These are phyloP conservation scores for Potamarius usumacintae DNA, from an alignment of 2,113 vertebrate genomes.

Conservation along the genomic window DNA sequence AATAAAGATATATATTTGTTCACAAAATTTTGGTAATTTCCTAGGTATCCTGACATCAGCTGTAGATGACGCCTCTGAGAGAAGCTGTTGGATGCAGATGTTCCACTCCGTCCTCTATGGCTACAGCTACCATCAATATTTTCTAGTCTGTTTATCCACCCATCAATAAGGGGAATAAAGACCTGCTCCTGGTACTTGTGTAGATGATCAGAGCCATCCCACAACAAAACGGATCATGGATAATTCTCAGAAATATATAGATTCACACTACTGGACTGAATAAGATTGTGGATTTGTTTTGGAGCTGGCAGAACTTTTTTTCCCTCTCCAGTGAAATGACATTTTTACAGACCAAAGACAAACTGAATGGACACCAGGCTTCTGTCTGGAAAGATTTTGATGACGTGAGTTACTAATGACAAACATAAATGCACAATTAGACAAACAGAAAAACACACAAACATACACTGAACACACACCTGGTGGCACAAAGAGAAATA, in stretches of 20 bases:
- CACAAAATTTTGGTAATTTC: slow-evolving; percentile 34
- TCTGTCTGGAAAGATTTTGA: slow-evolving; percentile 16
- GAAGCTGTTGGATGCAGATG: slow-evolving; percentile 69
- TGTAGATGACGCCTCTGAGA: slow-evolving; percentile 71
- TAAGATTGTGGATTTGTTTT: slow-evolving; percentile 13
- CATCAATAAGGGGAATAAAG: slow-evolving; percentile 28
- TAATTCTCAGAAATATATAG: not conserved
- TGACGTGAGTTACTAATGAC: not conserved
- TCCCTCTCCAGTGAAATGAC: not conserved
- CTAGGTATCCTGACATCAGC: slow-evolving; percentile 93
- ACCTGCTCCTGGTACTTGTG: slow-evolving; percentile 18
- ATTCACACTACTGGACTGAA: slow-evolving; percentile 7
- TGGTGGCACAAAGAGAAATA: slow-evolving; percentile 52
- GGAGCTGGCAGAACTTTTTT: slow-evolving; percentile 3
- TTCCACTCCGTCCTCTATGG: slow-evolving; percentile 69
- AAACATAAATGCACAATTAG: slow-evolving; percentile 27
- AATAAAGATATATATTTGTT: not conserved
- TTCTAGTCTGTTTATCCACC: slow-evolving; percentile 30
- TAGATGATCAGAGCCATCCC: slow-evolving; percentile 44
- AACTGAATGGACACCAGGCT: slow-evolving; percentile 62
- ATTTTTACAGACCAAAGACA: slow-evolving; percentile 34
- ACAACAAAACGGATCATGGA: not conserved
- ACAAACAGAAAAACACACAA: slow-evolving; percentile 2
- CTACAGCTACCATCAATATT: slow-evolving; percentile 53
- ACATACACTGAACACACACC: not conserved